Evolutionary conservation across 2,113 vertebrate genomes (phyloP).

Genomic region (Gracilinanus agilis): DNA sequence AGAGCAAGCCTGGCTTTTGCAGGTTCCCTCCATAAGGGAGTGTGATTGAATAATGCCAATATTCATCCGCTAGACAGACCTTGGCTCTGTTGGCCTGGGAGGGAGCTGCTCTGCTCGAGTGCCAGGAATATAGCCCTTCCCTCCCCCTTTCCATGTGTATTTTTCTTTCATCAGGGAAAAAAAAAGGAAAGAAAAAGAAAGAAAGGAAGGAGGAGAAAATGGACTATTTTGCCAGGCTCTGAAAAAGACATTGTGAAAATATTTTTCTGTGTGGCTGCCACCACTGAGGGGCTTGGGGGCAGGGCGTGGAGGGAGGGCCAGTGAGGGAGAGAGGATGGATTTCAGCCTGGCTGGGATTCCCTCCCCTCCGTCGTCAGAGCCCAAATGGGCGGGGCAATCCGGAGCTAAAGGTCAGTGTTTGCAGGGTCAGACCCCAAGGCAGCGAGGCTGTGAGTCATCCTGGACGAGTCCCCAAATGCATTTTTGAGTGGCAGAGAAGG

Average conservation of each 20-base stretch:
- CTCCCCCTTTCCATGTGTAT: conserved; percentile 2
- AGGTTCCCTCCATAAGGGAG: neutral
- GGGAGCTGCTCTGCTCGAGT: conserved; percentile 52
- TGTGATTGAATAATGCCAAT: conserved; percentile 37
- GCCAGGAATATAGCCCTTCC: conserved; percentile 37
- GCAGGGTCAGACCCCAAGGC: rapidly evolving
- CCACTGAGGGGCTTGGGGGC: neutral
- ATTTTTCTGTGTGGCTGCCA: conserved; percentile 61
- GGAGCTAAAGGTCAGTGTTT: rapidly evolving
- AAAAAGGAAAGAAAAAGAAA: conserved; percentile 34
- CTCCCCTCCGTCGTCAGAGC: conserved; percentile 30
- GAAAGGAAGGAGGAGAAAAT: conserved; percentile 35
- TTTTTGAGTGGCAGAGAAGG: neutral
- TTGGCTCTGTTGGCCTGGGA: conserved; percentile 67
- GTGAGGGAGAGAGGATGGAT: neutral
- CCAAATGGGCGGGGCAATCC: neutral
- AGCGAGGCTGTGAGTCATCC: neutral
- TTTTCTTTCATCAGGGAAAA: conserved; percentile 75
- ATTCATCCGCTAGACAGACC: conserved; percentile 68
- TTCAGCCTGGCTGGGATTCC: neutral
- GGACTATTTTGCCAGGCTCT: conserved; percentile 56
- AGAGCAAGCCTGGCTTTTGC: conserved; percentile 35
- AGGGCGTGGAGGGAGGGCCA: no score
- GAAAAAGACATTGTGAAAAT: conserved; percentile 61
- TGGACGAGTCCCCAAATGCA: neutral